phyloP scores from a whole-genome alignment of 2,113 vertebrate genomes.

The Siphamia tubifer region DNA sequence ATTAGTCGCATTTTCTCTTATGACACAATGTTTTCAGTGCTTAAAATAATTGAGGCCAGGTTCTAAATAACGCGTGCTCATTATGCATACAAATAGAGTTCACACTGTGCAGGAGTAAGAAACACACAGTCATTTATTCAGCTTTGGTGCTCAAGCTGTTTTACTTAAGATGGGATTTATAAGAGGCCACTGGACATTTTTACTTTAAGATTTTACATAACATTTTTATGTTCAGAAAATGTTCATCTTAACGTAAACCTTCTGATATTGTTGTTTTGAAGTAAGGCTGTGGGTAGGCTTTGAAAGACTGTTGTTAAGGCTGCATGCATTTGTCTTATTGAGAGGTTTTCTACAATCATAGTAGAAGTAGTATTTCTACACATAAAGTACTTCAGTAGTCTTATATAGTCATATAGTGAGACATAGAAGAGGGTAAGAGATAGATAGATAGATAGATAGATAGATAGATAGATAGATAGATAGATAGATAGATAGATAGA shows the following conservation, averaged over 20 bases:
- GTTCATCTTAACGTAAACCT: slow-evolving; percentile 4
- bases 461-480: too few relatives aligned
- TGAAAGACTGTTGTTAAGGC: neutral
- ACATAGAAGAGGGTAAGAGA: too few relatives aligned
- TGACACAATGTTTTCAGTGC: slow-evolving; percentile 24
- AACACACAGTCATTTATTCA: neutral
- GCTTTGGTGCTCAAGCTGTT: slow-evolving; percentile 12
- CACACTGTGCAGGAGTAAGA: neutral
- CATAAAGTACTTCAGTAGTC: neutral
- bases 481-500: neutral
- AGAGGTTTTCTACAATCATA: neutral
- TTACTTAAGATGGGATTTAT: neutral
- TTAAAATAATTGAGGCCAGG: slow-evolving; percentile 22
- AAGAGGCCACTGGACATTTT: neutral
- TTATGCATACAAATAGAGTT: slow-evolving; percentile 40
- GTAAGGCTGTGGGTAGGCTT: slow-evolving; percentile 6
- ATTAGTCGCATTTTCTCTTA: slow-evolving; percentile 20
- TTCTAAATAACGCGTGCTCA: slow-evolving; percentile 35
- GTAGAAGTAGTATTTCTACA: too few relatives aligned
- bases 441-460: too few relatives aligned
- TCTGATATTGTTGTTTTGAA: slow-evolving; percentile 13
- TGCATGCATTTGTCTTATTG: neutral
- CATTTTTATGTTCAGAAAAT: too few relatives aligned
- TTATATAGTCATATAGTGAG: too few relatives aligned
- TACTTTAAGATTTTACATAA: too few relatives aligned